phyloP scores from a whole-genome alignment of 2,113 vertebrate genomes.

The Antechinus flavipes region DNA sequence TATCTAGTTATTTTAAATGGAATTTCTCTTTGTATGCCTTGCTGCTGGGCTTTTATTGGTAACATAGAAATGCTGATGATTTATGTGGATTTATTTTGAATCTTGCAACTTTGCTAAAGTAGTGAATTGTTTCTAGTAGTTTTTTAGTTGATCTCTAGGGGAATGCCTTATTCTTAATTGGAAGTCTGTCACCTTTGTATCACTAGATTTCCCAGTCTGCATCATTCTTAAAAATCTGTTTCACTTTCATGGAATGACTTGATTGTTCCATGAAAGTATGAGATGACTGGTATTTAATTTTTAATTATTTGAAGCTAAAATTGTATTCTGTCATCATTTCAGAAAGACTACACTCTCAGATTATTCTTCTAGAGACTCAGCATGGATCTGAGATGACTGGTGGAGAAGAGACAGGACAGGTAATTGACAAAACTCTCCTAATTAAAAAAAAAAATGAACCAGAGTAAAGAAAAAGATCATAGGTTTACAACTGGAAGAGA shows the following conservation, averaged over 20 bases:
- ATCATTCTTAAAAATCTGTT: not conserved
- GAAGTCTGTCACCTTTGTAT: not conserved
- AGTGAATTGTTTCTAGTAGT: too few species aligned
- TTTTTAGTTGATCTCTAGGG: too few species aligned
- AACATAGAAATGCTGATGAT: too few species aligned
- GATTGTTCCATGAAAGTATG: not conserved
- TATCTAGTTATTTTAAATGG: too few species aligned
- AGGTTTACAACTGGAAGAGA: not conserved
- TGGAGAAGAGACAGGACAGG: conserved; percentile 50
- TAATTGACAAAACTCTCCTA: conserved; percentile 58
- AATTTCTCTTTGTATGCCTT: too few species aligned
- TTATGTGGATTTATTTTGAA: too few species aligned
- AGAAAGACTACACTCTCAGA: conserved; percentile 73
- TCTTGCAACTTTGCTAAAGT: too few species aligned
- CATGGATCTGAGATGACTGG: conserved; percentile 55
- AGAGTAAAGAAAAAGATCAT: not conserved
- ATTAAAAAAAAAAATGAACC: conserved; percentile 29
- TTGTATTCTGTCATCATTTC: conserved; percentile 74
- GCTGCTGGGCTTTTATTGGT: too few species aligned
- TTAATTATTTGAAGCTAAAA: conserved; percentile 36
- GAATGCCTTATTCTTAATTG: not conserved
- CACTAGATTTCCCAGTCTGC: not conserved
- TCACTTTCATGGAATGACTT: not conserved
- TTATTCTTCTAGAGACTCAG: conserved; percentile 60
- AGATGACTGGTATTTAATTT: not conserved